Percentiles rank a stretch among this genome's conserved stretches.
These are phyloP conservation scores for Pseudolycoriella hygida DNA, from an alignment of 2,888 invertebrate genomes.

Conservation along the genomic window DNA sequence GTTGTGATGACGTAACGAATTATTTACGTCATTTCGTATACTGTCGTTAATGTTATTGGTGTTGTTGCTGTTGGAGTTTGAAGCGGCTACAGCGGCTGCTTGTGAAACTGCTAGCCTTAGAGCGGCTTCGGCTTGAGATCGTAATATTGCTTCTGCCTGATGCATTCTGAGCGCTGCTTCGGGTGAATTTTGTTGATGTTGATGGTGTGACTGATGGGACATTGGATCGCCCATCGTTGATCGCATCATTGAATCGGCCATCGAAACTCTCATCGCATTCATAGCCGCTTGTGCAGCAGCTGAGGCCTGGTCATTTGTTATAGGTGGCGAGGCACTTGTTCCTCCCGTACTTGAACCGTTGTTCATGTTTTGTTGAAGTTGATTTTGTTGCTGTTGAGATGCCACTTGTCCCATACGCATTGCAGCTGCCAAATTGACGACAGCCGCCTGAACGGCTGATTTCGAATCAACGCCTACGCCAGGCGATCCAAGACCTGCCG, in stretches of 20 bases:
- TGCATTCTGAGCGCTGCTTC: conserved; percentile 47
- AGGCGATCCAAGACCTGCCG: conserved; percentile 30
- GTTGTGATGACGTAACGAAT: conserved; percentile 11
- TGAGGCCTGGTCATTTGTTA: conserved; percentile 28
- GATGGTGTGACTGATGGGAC: conserved; percentile 18
- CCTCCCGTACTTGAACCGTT: conserved; percentile 13
- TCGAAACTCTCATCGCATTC: conserved; percentile 40
- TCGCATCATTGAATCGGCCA: conserved; percentile 35
- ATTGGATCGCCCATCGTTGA: conserved; percentile 30
- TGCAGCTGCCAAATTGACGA: conserved; percentile 57
- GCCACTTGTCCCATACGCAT: conserved; percentile 40
- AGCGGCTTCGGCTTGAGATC: conserved; percentile 74
- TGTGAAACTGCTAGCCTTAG: conserved; percentile 64
- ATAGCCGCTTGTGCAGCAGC: conserved; percentile 36
- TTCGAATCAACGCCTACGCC: conserved; percentile 29
- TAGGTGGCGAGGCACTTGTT: conserved; percentile 26
- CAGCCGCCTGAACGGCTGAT: conserved; percentile 50
- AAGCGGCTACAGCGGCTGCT: conserved; percentile 38
- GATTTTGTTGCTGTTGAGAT: conserved; percentile 11
- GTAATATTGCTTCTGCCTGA: conserved; percentile 60
- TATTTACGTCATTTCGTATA: conserved; percentile 9
- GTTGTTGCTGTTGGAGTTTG: conserved; percentile 12
- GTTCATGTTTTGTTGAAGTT: conserved; percentile 10
- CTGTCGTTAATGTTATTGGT: conserved; percentile 4
- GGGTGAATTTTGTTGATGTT: conserved; percentile 18